Evolutionary conservation across 2,797 vertebrate genomes (phyloP).

Genomic region (Molossus molossus): DNA sequence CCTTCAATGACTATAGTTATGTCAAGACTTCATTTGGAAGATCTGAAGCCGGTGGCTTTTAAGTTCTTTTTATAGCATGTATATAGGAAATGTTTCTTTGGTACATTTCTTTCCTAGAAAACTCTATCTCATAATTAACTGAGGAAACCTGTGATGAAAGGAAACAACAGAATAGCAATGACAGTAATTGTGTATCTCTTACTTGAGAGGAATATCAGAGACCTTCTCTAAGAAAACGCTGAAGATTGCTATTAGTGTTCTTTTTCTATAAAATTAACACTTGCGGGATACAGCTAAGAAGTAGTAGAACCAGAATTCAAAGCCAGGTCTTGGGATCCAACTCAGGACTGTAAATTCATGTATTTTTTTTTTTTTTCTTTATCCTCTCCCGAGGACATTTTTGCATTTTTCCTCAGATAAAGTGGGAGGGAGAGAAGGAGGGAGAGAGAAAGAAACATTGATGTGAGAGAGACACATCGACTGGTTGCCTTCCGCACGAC

Average conservation of each 20-base stretch:
- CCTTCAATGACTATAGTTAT: not conserved
- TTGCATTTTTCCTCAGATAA: no score
- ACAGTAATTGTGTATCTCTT: not conserved
- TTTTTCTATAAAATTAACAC: not conserved
- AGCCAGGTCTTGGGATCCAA: not conserved
- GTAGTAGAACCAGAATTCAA: not conserved
- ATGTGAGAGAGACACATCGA: no score
- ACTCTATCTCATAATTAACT: not conserved
- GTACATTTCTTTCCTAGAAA: not conserved
- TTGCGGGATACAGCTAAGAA: not conserved
- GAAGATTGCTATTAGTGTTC: not conserved
- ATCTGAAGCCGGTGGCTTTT: not conserved
- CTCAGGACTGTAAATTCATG: not conserved
- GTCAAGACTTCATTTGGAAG: constrained; percentile 14
- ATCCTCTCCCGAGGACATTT: no score
- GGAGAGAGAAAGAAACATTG: no score
- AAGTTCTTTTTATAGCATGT: not conserved
- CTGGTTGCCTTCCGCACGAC: no score
- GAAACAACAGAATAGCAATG: not conserved
- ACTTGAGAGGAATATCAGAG: not conserved
- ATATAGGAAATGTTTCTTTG: constrained; percentile 12
- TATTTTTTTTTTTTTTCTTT: not conserved
- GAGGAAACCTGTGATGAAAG: not conserved
- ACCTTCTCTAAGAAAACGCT: not conserved
- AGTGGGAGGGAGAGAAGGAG: no score